These are phyloP conservation scores for Chionomys nivalis DNA, from an alignment of 2,113 vertebrate species.

Conservation along the genomic window DNA sequence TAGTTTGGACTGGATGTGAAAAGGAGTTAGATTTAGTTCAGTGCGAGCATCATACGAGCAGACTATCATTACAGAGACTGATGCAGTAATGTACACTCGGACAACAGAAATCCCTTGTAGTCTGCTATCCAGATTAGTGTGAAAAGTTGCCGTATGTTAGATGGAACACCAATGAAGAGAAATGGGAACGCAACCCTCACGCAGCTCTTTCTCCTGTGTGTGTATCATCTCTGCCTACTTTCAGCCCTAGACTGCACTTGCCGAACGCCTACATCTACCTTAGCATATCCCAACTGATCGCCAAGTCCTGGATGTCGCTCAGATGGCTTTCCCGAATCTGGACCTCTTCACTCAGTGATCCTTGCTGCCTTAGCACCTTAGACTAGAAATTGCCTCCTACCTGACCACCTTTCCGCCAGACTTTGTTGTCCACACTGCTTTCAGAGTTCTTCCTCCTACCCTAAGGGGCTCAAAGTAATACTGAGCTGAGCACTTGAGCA, in stretches of 20 bases:
- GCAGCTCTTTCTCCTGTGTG: background rate
- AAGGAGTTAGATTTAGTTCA: background rate
- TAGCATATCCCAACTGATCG: background rate
- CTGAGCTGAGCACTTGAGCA: background rate
- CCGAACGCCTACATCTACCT: background rate
- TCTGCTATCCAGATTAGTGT: background rate
- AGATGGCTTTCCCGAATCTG: background rate
- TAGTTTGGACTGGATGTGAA: background rate
- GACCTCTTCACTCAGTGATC: background rate
- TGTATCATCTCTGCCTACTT: background rate
- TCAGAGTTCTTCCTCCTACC: background rate
- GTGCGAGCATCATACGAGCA: background rate
- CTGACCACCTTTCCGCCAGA: background rate
- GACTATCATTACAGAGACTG: background rate
- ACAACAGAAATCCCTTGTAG: background rate
- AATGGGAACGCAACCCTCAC: background rate
- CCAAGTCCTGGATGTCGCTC: constrained; percentile 1
- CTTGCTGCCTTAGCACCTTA: background rate
- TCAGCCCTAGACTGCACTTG: background rate
- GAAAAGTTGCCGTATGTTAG: background rate
- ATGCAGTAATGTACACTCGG: background rate
- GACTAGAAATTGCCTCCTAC: background rate
- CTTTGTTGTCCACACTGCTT: background rate
- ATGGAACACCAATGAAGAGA: background rate
- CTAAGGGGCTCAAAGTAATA: background rate